These are phyloP conservation scores for Ferrisia virgata DNA, from an alignment of 2,888 invertebrate species.

Conservation along the genomic window DNA sequence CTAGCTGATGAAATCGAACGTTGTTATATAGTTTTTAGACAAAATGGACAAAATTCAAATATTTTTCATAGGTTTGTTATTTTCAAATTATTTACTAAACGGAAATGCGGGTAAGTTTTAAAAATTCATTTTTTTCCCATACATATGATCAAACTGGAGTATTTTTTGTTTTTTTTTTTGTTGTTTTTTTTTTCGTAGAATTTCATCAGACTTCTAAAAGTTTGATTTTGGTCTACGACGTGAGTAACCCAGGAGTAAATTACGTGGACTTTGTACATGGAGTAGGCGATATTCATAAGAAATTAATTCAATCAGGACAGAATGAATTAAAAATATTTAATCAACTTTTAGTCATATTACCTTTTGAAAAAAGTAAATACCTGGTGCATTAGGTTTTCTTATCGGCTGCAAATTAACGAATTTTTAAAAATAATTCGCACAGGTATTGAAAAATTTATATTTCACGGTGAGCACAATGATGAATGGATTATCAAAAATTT, in stretches of 20 bases:
- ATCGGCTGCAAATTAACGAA: too few relatives aligned
- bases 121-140: neutral
- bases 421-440: too few relatives aligned
- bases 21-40: neutral
- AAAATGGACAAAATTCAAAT: neutral
- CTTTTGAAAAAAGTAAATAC: neutral
- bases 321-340: neutral
- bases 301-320: neutral
- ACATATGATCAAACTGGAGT: neutral
- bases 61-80: neutral
- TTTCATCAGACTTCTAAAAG: neutral
- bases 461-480: neutral
- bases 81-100: neutral
- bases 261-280: neutral
- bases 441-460: neutral
- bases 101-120: neutral
- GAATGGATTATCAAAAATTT: neutral
- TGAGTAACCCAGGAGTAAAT: neutral
- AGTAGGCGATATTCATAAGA: neutral
- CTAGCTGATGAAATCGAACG: neutral
- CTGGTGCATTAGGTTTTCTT: too few relatives aligned
- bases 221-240: neutral
- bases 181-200: neutral
- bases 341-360: neutral
- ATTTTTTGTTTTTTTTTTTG: neutral